Conservation (phyloP, 2,797 vertebrate genomes). For the Ceryle rudis region DNA sequence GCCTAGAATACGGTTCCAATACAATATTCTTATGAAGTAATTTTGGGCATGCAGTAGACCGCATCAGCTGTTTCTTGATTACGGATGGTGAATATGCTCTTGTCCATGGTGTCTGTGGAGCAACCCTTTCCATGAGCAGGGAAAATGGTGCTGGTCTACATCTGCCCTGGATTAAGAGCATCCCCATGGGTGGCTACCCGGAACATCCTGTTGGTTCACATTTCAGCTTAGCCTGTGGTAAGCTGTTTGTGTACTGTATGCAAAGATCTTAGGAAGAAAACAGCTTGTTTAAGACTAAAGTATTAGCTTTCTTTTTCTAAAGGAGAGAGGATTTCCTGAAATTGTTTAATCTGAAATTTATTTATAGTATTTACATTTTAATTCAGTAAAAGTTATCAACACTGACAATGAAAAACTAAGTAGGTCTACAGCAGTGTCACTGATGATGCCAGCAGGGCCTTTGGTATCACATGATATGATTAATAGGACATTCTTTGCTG, state of each 20-base stretch:
- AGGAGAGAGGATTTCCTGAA: not conserved
- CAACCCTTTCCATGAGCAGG: not conserved
- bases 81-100: not conserved
- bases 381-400: not conserved
- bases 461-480: not conserved
- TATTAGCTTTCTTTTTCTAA: not conserved
- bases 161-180: not conserved
- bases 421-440: conserved; percentile 22
- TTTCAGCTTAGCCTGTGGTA: not conserved
- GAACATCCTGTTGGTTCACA: not conserved
- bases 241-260: not conserved
- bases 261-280: not conserved
- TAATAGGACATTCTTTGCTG: conserved; percentile 39
- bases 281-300: not conserved
- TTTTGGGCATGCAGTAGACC: not conserved
- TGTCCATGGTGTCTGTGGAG: not conserved
- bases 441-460: not conserved
- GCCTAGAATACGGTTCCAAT: not conserved
- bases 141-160: not conserved
- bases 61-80: not conserved
- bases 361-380: not conserved
- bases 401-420: not conserved
- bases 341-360: not conserved
- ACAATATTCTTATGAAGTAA: not conserved
- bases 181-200: not conserved